These are phyloP conservation scores for Dendrolimus punctatus DNA, from an alignment of 1,140 invertebrate species.

Conservation along the genomic window DNA sequence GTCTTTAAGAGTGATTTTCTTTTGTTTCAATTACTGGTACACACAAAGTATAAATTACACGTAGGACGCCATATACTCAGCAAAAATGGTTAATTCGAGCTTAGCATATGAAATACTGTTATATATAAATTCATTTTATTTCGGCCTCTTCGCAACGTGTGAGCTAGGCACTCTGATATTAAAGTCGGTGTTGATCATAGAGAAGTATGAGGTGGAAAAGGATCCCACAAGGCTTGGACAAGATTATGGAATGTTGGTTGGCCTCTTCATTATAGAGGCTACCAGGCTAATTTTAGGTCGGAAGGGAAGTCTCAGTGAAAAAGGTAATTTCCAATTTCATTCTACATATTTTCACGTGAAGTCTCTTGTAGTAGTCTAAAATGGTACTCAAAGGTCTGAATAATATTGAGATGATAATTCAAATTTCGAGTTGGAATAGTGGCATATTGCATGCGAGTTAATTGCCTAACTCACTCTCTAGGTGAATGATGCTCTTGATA, in stretches of 20 bases:
- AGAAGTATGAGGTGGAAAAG: conserved; percentile 77
- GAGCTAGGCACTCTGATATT: conserved; percentile 83
- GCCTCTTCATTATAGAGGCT: conserved; percentile 84
- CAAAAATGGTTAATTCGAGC: conserved; percentile 79
- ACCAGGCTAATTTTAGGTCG: conserved; percentile 85
- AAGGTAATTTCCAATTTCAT: conserved; percentile 65
- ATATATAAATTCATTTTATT: conserved; percentile 89
- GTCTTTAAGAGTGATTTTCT: no score
- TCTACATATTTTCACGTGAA: not conserved
- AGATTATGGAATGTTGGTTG: conserved; percentile 84
- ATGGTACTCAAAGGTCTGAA: no score
- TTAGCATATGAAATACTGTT: conserved; percentile 85
- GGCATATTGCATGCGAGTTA: no score
- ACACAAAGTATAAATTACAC: not conserved
- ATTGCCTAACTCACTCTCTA: no score
- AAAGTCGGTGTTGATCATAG: conserved; percentile 75
- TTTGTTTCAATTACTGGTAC: conserved; percentile 1
- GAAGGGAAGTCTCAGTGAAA: conserved; percentile 90
- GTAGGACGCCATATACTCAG: not conserved
- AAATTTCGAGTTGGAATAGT: no score
- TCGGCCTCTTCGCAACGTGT: conserved; percentile 85
- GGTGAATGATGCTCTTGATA: no score
- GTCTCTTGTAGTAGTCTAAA: no score
- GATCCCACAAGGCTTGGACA: conserved; percentile 80
- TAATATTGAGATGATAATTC: no score